Percentiles rank a stretch among this genome's conserved stretches.
Conservation (phyloP, 2,113 vertebrate genomes). For the Sclerurus mexicanus region DNA sequence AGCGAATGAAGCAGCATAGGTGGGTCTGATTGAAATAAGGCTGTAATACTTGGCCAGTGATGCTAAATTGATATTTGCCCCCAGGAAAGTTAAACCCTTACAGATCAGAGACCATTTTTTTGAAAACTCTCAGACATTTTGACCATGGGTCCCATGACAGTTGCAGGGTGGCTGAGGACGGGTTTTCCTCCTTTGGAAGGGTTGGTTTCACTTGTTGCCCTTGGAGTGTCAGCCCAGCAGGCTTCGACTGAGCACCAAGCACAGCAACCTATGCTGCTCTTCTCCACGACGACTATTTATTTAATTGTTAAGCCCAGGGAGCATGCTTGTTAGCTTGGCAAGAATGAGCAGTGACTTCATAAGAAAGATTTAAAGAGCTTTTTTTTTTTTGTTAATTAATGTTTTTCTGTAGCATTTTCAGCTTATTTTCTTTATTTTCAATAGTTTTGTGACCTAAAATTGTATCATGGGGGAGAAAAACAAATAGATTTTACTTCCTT, state of each 20-base stretch:
- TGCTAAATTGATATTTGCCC: background rate
- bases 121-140: background rate
- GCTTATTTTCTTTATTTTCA: slow-evolving; percentile 63
- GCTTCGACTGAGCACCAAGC: background rate
- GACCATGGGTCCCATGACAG: background rate
- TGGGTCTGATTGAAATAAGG: background rate
- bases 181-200: background rate
- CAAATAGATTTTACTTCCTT: slow-evolving; percentile 11
- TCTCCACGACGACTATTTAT: background rate
- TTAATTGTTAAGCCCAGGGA: background rate
- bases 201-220: background rate
- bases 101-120: accelerated
- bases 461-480: background rate
- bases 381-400: background rate
- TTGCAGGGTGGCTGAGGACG: background rate
- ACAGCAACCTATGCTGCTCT: background rate
- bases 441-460: slow-evolving; percentile 50
- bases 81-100: background rate
- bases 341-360: background rate
- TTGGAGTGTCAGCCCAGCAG: background rate
- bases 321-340: background rate
- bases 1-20: background rate
- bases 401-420: slow-evolving; percentile 40
- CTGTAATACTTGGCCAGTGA: background rate
- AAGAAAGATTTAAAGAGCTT: slow-evolving; percentile 26